Base-by-base conservation (phyloP, 2,113 vertebrate species). In the Cnemophilus loriae region DNA sequence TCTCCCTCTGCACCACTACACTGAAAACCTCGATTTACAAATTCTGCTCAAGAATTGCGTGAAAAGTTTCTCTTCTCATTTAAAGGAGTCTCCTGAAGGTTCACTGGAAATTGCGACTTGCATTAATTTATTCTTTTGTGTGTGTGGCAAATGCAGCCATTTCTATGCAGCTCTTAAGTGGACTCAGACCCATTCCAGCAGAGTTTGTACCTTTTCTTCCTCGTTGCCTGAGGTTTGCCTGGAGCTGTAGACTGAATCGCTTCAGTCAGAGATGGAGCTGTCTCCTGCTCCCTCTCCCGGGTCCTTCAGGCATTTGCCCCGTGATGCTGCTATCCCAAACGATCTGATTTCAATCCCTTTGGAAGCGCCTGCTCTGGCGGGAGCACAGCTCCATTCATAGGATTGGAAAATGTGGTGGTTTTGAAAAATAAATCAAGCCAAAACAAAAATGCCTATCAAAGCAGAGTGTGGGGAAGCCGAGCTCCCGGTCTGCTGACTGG, bases 231-330 rank as follows among this genome's bases (percentile, higher is more conserved):
- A 73, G 46, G 50, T 86, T 74, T 80, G 41, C 73, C 44, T 63
- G 53, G 47, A 87, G 65, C 78, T 53, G 3, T 19, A 11, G 84
- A 4, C 71, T 17, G 63, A 35, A 7, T 24, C 0, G 3, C 65
- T 82, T 23, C 2, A 2, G 4, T 32, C 46, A 33, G 68, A 61
- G 47, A 65, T 75, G 56, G n/a, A 68, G 19, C 35, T 78, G 77
- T 57, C 83, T 93, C 59, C 28, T 90, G 91, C 91, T 94, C 94
- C 77, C 71, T 93, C 86, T 93, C 90, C 84, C 3, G 67, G 60
- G 79, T 67, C 41, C 13, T 64, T 55, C 12, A 52, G 13, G 75
- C 28, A 11, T 75, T 91, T 95, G 87, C 69, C 89, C 94, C 15
- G 2, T 53, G 39, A 3, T 78, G 69, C 56, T 61, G 60, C 89